These are phyloP conservation scores for Sminthurinus signatus DNA, from an alignment of 1,140 invertebrate species.

Conservation along the genomic window DNA sequence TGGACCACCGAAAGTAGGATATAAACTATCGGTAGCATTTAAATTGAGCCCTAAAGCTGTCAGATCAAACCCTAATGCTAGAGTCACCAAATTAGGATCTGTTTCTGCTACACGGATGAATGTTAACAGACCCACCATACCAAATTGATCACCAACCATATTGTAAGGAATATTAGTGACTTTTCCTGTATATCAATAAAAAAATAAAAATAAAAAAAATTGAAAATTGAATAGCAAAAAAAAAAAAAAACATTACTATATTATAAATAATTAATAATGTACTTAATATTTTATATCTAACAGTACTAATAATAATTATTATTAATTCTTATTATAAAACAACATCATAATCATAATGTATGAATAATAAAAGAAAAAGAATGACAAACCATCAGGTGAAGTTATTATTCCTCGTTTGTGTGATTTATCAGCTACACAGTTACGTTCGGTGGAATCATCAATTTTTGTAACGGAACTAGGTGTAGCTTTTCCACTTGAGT, in stretches of 20 bases:
- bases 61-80: conserved; percentile 94
- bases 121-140: conserved; percentile 93
- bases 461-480: conserved; percentile 17
- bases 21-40: conserved; percentile 92
- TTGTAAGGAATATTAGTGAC: conserved; percentile 95
- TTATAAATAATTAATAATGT: background rate
- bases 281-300: no score
- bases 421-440: conserved; percentile 31
- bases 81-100: conserved; percentile 86
- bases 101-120: conserved; percentile 96
- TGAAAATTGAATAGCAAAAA: background rate
- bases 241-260: background rate
- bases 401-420: conserved; percentile 82
- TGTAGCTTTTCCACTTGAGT: conserved; percentile 29
- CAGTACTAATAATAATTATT: no score
- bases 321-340: no score
- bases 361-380: no score
- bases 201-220: conserved; percentile 1
- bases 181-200: conserved; percentile 57
- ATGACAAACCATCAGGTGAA: conserved; percentile 88
- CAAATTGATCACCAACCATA: conserved; percentile 99
- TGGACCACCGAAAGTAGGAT: conserved; percentile 94
- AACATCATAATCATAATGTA: no score
- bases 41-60: conserved; percentile 96
- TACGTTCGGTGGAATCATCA: conserved; percentile 19